Conservation (phyloP, 2,113 vertebrate genomes). For the Lathamus discolor region DNA sequence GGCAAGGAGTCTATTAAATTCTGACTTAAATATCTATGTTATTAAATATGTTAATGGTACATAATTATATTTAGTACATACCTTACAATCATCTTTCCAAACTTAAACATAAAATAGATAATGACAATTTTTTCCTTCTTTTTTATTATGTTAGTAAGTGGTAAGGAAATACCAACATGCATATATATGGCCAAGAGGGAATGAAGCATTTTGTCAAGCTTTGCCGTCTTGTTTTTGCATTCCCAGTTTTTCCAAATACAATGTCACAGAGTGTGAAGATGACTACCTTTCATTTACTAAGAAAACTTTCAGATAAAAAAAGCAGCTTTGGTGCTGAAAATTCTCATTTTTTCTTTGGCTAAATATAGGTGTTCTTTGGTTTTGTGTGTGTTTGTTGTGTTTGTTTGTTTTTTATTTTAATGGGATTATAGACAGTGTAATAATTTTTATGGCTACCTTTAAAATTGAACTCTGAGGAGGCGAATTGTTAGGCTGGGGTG, state of each 20-base stretch:
- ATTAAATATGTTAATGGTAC: background rate
- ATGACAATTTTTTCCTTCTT: background rate
- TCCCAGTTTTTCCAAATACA: background rate
- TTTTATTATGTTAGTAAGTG: background rate
- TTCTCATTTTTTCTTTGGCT: background rate
- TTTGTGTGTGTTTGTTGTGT: background rate
- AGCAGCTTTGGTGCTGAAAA: background rate
- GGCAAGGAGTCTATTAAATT: background rate
- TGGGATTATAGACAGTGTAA: background rate
- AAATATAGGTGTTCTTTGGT: background rate
- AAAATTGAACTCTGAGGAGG: background rate
- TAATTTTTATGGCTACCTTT: background rate
- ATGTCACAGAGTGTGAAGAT: background rate
- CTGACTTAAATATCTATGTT: background rate
- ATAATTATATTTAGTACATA: background rate
- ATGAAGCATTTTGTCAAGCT: background rate
- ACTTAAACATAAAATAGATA: background rate
- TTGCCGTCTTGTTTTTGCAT: background rate
- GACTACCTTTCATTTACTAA: background rate
- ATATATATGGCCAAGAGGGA: background rate
- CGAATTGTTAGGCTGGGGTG: background rate
- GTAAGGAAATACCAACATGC: background rate
- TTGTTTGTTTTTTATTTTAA: background rate
- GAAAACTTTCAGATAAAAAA: background rate
- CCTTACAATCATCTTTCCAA: background rate